These are phyloP conservation scores for Drosophila oshimai DNA, from an alignment of 1,140 invertebrate genomes.

Conservation along the genomic window DNA sequence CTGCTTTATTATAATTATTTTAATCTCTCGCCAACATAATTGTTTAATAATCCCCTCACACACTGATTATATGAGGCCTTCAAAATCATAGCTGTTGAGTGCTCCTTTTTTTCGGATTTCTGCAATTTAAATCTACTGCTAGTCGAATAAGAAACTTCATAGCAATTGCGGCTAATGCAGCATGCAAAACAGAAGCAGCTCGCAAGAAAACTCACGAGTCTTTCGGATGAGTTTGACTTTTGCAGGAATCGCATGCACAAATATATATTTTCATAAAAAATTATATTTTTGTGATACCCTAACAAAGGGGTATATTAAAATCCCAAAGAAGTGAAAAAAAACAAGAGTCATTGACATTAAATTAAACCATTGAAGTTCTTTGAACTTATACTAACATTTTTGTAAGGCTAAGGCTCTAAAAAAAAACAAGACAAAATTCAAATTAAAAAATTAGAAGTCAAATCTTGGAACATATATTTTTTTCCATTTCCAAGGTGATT, in stretches of 20 bases:
- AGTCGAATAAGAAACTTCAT: conserved; percentile 5
- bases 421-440: too few relatives aligned
- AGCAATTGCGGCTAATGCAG: conserved; percentile 25
- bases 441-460: too few relatives aligned
- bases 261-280: conserved; percentile 71
- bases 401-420: too few relatives aligned
- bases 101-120: conserved; percentile 8
- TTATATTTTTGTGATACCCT: conserved; percentile 13
- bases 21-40: conserved; percentile 22
- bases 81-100: conserved; percentile 20
- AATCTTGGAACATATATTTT: too few relatives aligned
- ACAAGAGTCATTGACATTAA: background rate
- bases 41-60: conserved; percentile 27
- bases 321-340: too few relatives aligned
- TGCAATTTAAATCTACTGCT: conserved; percentile 29
- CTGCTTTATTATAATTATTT: conserved; percentile 15
- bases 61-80: conserved; percentile 7
- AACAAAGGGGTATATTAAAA: background rate
- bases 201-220: conserved; percentile 45
- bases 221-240: conserved; percentile 1
- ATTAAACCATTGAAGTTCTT: too few relatives aligned
- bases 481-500: too few relatives aligned
- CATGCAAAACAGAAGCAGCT: conserved; percentile 32
- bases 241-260: conserved; percentile 44
- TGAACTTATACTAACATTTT: background rate